Conservation (phyloP, 2,797 vertebrate species). For the Lindbergichthys nudifrons region DNA sequence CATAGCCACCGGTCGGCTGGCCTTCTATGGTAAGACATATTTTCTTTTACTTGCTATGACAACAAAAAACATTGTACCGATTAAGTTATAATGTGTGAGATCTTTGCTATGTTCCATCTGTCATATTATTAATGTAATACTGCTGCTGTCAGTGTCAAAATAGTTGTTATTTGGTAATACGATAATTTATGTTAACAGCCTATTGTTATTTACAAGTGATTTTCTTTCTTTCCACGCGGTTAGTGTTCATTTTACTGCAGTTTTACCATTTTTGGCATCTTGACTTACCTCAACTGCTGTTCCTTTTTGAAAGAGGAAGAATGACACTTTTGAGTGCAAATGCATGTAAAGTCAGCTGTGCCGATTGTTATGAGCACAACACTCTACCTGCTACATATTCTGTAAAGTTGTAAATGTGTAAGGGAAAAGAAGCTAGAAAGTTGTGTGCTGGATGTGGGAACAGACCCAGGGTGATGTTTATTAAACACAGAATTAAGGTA, state of each 20-base stretch:
- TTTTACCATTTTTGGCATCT: slow-evolving; percentile 57
- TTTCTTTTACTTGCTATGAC: not conserved
- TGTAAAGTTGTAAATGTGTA: slow-evolving; percentile 62
- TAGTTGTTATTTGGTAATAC: slow-evolving; percentile 10
- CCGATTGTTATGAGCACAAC: slow-evolving; percentile 70
- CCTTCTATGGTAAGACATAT: slow-evolving; percentile 89
- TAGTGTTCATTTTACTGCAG: slow-evolving; percentile 49
- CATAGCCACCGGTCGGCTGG: slow-evolving; percentile 90
- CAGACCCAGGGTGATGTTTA: slow-evolving; percentile 37
- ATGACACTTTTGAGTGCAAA: slow-evolving; percentile 59
- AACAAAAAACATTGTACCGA: not conserved
- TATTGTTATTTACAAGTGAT: slow-evolving; percentile 21
- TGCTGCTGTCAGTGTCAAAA: not conserved
- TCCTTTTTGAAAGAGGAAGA: slow-evolving; percentile 58
- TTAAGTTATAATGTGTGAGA: not conserved
- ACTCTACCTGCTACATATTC: slow-evolving; percentile 35
- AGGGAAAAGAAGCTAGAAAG: slow-evolving; percentile 19
- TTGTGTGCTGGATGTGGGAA: slow-evolving; percentile 30
- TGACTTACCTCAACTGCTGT: slow-evolving; percentile 50
- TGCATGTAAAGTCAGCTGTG: slow-evolving; percentile 52
- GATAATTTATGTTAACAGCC: slow-evolving; percentile 21
- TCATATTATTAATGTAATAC: not conserved
- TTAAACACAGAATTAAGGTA: slow-evolving; percentile 47
- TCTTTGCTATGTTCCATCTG: not conserved
- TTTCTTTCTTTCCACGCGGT: slow-evolving; percentile 5